These are phyloP conservation scores for Tipula confusa DNA, from an alignment of 2,888 invertebrate genomes.

Conservation along the genomic window DNA sequence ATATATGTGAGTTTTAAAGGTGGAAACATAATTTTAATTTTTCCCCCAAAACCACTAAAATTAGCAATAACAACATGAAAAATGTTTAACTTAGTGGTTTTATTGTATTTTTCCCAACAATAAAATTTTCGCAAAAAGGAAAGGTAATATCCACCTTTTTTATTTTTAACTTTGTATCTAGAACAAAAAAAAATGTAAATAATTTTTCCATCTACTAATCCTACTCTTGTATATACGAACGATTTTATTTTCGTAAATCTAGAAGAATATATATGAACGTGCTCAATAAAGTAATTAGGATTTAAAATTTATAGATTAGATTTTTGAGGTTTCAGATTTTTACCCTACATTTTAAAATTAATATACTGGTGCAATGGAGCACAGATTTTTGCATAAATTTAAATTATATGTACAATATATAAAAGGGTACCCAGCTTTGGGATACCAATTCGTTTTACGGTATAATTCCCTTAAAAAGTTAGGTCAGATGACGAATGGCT, in stretches of 20 bases:
- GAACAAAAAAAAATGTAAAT: not conserved
- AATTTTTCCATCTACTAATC: not conserved
- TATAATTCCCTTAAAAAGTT: too few species aligned
- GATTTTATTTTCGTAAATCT: not conserved
- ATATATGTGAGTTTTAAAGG: not conserved
- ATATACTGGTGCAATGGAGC: too few species aligned
- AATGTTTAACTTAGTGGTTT: constrained; percentile 20
- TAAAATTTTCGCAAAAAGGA: not conserved
- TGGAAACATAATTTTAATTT: not conserved
- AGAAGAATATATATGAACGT: not conserved
- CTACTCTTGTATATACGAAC: not conserved
- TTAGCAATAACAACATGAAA: constrained; percentile 20
- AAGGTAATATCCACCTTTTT: constrained; percentile 3
- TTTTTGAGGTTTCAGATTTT: not conserved
- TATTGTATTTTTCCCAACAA: not conserved
- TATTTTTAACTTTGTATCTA: not conserved
- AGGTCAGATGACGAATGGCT: too few species aligned
- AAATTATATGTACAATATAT: too few species aligned
- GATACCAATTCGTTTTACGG: too few species aligned
- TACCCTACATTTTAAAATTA: not conserved
- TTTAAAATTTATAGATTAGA: not conserved
- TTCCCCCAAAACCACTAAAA: not conserved
- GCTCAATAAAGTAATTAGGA: constrained; percentile 5
- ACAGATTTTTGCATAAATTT: too few species aligned
- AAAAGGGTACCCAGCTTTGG: too few species aligned